A percentile compares a stretch with the other conserved stretches of the same genome.
Conservation (phyloP, 2,888 invertebrate species). For the Archaeoteleia sp. region DNA sequence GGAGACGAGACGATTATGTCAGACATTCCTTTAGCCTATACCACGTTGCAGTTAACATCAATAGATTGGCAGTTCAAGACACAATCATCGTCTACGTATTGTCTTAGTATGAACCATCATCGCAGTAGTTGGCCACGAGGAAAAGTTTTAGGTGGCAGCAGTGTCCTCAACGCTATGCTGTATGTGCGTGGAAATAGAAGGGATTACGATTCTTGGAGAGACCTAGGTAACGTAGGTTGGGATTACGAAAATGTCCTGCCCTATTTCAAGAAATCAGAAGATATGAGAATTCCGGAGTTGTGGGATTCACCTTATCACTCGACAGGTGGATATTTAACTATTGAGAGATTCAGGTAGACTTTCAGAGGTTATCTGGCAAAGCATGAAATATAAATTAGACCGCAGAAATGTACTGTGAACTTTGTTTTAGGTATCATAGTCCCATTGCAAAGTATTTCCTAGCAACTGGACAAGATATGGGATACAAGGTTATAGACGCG, state of each 20-base stretch:
- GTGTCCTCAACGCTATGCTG: slow-evolving; percentile 79
- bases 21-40: slow-evolving; percentile 78
- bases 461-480: slow-evolving; percentile 82
- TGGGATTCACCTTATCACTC: slow-evolving; percentile 81
- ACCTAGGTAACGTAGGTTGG: slow-evolving; percentile 75
- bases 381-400: not conserved
- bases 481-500: slow-evolving; percentile 82
- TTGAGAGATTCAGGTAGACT: slow-evolving; percentile 81
- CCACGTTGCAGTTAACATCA: slow-evolving; percentile 78
- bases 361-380: too few relatives aligned
- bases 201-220: slow-evolving; percentile 78
- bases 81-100: slow-evolving; percentile 79
- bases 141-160: slow-evolving; percentile 73
- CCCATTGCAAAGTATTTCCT: slow-evolving; percentile 83
- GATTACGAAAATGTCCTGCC: slow-evolving; percentile 79
- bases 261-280: slow-evolving; percentile 88
- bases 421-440: slow-evolving; percentile 79
- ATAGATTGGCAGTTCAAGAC: slow-evolving; percentile 85
- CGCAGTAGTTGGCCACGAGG: slow-evolving; percentile 85
- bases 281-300: slow-evolving; percentile 81
- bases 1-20: slow-evolving; percentile 76
- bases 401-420: not conserved
- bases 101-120: slow-evolving; percentile 82
- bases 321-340: slow-evolving; percentile 82
- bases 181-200: slow-evolving; percentile 77